A percentile compares a stretch with the other conserved stretches of the same genome.
phyloP scores from a whole-genome alignment of 2,113 vertebrate species.

The Tinamus guttatus region DNA sequence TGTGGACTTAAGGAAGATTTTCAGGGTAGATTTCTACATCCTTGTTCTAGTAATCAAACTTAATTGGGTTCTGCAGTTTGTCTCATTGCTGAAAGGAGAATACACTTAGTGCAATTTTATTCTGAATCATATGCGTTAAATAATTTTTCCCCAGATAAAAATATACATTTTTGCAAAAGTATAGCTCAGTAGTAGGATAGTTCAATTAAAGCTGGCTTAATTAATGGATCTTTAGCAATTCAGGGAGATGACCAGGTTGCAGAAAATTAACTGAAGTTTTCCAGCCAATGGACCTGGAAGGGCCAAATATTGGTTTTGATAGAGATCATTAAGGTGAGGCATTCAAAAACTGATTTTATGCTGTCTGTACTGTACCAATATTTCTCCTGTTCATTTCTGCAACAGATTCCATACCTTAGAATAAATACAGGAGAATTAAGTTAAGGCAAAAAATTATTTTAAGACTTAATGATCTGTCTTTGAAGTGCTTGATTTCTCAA shows the following conservation, averaged over 20 bases:
- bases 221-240: background rate
- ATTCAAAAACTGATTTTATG: background rate
- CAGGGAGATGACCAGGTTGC: background rate
- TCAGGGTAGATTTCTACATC: slow-evolving; percentile 1
- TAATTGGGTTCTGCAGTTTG: background rate
- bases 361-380: background rate
- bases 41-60: background rate
- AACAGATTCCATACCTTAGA: background rate
- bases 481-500: background rate
- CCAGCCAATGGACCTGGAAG: background rate
- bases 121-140: background rate
- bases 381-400: background rate
- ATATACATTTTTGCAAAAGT: background rate
- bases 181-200: background rate
- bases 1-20: background rate
- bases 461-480: background rate
- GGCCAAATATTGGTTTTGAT: background rate
- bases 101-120: background rate
- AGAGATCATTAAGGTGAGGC: background rate
- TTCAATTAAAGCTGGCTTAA: slow-evolving; percentile 1
- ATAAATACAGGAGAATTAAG: background rate
- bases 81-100: background rate
- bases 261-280: background rate
- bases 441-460: slow-evolving; percentile 12
- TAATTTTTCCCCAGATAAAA: background rate